Evolutionary conservation across 1,140 invertebrate genomes (phyloP).

Genomic region (Portunus trituberculatus): DNA sequence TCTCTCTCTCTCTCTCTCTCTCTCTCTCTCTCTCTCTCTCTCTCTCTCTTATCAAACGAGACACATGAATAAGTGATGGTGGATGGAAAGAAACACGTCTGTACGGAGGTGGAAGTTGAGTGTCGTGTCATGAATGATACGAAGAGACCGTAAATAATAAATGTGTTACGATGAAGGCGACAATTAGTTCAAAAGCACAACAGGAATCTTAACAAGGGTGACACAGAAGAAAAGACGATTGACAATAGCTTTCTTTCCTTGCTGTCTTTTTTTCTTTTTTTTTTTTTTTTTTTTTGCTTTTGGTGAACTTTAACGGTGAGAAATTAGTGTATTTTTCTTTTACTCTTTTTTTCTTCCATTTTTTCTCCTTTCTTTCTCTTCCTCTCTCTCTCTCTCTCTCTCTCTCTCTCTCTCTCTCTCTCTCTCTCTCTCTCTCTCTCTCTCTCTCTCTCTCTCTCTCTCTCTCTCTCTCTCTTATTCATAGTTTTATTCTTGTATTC

Average conservation of each 20-base stretch:
- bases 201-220: no score
- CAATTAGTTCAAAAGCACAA: no score
- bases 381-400: slow-evolving; percentile 1
- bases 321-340: neutral
- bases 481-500: no score
- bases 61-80: neutral
- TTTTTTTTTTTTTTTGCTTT: no score
- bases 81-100: neutral
- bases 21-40: neutral
- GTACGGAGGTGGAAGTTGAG: neutral
- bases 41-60: neutral
- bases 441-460: no score
- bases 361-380: neutral
- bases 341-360: neutral
- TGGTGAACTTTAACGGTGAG: neutral
- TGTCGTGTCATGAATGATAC: no score
- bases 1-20: neutral
- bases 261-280: no score
- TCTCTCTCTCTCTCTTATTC: no score
- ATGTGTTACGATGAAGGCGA: no score
- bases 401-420: slow-evolving; percentile 11
- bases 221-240: no score
- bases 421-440: slow-evolving; percentile 2
- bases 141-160: no score
- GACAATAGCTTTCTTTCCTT: no score